Base-by-base conservation (phyloP, 2,113 vertebrate genomes). In the Nothobranchius furzeri region DNA sequence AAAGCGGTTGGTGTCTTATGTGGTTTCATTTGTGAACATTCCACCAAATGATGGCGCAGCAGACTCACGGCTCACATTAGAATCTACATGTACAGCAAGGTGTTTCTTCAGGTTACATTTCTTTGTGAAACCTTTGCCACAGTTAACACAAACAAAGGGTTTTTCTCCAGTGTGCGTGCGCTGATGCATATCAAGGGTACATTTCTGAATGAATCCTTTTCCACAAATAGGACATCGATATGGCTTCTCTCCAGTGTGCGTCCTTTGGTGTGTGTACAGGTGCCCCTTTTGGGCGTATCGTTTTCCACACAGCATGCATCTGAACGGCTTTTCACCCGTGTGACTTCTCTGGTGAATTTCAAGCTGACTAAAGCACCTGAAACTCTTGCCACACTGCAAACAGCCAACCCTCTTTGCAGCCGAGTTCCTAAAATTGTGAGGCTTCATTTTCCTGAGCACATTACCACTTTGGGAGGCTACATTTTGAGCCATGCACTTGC, bases 121-220 rank as follows among this genome's bases (percentile, higher is more conserved):
- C 72, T 93, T 93, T 0, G 90, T 92, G 52, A 93, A 93, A 0
- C 92, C 90, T 45, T 93, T 93, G 5, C 92, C 92, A 76, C 92
- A 93, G 59, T 90, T 87, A 8, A 75, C 57, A 67, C 91, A 93
- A 64, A 88, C 78, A 75, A 90, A 93, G 25, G 92, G 91, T 65
- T 91, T 93, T 73, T 93, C 92, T 71, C 92, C 92, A 0, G 91
- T 93, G 88, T 93, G 92, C 45, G 91, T 93, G 6, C 90, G 89
- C 82, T 91, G 89, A 73, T 93, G 92, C 92, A 93, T 93, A 57
- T 93, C 92, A 1, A 93, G 87, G 20, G 92, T 93, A 72, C 92
- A 93, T 75, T 93, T 93, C 81, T 93, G 92, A 68, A 93, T 93
- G n/a, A 93, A 93, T 15, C 91, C 91, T 77, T 92, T 93, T 47